Evolutionary conservation across 2,888 invertebrate genomes (phyloP), one percentile per base, ranked within the genome.

Genomic region (Callyntrura sp.): DNA sequence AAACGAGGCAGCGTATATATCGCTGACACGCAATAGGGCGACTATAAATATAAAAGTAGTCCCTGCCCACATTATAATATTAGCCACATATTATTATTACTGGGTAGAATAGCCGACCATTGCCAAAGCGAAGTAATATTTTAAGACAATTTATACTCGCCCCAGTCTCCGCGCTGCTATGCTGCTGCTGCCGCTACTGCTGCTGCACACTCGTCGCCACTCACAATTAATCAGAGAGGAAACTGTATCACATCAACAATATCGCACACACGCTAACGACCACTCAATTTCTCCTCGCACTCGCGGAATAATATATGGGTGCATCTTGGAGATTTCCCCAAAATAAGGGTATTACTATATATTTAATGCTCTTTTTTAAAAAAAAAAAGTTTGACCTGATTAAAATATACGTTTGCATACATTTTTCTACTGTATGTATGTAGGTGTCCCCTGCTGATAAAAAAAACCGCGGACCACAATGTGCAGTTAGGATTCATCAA

Each of bases 351-450:
- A 51, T 51, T 51, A 9, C 51, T 51, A 2, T 11, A 45, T 45
- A 45, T 11, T 8, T 8, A 45, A 14, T 14, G 11, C 51, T 14
- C 51, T 51, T 14, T 9, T 14, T n/a, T n/a, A 11, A 51, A 51
- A 11, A 51, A 51, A 14, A 51, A 17, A 78, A 23, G 60, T 60
- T 60, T 82, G 81, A 82, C 81, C 81, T 82, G 62, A 82, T 62
- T 82, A 82, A 62, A 62, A 82, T 82, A 62, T 48, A 82, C n/a
- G n/a, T n/a, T 82, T 62, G 62, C 43, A 23, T 62, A 17, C 43
- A 62, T 43, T 62, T 43, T 45, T 43, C 45, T 45, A 73, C 17
- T 11, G 17, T 23, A n/a, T n/a, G n/a, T n/a, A n/a, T n/a, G n/a
- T 65, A 11, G 11, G 17, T 12, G 17, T 12, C 17, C 23, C 65